These are phyloP conservation scores for Myotis myotis DNA, from an alignment of 2,797 vertebrate species.

Conservation along the genomic window DNA sequence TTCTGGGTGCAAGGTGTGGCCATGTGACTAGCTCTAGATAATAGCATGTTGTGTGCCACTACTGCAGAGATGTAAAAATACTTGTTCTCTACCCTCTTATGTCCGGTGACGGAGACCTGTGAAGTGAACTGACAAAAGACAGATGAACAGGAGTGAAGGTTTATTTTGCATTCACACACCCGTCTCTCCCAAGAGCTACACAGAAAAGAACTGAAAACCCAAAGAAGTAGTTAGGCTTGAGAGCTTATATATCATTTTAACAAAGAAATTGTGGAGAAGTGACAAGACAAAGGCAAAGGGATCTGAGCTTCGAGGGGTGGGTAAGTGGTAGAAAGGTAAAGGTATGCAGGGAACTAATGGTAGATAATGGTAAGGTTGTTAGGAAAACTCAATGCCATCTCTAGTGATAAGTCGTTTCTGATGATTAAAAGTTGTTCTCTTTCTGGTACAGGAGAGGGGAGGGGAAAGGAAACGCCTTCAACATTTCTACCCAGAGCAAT, in stretches of 20 bases:
- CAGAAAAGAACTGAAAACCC: slow-evolving; percentile 1
- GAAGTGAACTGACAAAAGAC: neutral
- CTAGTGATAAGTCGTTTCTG: neutral
- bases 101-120: neutral
- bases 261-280: neutral
- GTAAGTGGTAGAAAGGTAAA: neutral
- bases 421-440: neutral
- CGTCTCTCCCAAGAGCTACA: neutral
- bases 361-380: neutral
- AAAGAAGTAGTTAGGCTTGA: neutral
- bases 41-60: neutral
- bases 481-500: neutral
- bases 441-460: neutral
- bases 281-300: neutral
- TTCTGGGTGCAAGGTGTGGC: neutral
- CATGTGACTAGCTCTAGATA: neutral
- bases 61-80: neutral
- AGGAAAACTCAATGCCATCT: neutral
- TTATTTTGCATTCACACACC: neutral
- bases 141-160: neutral
- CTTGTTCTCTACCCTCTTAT: neutral
- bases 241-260: neutral
- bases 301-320: neutral
- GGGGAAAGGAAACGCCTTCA: neutral
- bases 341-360: neutral